phyloP scores from a whole-genome alignment of 2,888 invertebrate genomes.

The Plagodis pulveraria region DNA sequence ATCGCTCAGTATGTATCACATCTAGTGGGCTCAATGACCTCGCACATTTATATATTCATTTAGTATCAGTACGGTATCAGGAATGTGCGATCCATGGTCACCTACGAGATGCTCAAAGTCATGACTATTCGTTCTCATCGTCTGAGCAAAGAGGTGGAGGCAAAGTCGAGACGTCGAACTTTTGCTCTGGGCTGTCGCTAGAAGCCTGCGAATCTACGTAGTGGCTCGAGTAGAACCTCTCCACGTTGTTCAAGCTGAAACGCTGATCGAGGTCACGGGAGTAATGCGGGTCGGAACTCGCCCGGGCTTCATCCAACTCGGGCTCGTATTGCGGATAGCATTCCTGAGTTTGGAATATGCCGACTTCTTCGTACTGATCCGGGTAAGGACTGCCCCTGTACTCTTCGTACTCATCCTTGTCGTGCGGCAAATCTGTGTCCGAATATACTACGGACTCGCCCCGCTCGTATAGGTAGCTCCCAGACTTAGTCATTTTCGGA shows the following conservation, averaged over 20 bases:
- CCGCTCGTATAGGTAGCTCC: conserved; percentile 73
- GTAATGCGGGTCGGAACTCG: conserved; percentile 58
- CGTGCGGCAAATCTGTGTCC: conserved; percentile 72
- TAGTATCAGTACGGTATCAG: not conserved
- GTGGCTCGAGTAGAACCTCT: conserved; percentile 79
- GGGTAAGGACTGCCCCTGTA: conserved; percentile 79
- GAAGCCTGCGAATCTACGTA: conserved; percentile 86
- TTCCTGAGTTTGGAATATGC: conserved; percentile 78
- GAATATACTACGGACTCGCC: conserved; percentile 76
- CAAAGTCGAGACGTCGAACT: conserved; percentile 90
- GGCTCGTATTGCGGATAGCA: conserved; percentile 79
- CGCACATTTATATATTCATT: conserved; percentile 1
- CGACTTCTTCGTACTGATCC: conserved; percentile 74
- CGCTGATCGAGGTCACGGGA: conserved; percentile 76
- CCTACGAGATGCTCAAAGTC: conserved; percentile 27
- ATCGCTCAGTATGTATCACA: conserved; percentile 19
- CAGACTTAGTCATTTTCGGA: conserved; percentile 74
- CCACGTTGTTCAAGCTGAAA: conserved; percentile 78
- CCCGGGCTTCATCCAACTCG: conserved; percentile 53
- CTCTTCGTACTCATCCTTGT: conserved; percentile 76
- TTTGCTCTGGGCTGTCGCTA: conserved; percentile 88
- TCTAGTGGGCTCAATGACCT: conserved; percentile 7
- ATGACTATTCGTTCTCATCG: conserved; percentile 86
- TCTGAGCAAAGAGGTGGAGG: conserved; percentile 92
- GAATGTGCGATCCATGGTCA: conserved; percentile 16